These are phyloP conservation scores for Acrocephalus scirpaceus DNA, from an alignment of 2,797 vertebrate genomes.

Conservation along the genomic window DNA sequence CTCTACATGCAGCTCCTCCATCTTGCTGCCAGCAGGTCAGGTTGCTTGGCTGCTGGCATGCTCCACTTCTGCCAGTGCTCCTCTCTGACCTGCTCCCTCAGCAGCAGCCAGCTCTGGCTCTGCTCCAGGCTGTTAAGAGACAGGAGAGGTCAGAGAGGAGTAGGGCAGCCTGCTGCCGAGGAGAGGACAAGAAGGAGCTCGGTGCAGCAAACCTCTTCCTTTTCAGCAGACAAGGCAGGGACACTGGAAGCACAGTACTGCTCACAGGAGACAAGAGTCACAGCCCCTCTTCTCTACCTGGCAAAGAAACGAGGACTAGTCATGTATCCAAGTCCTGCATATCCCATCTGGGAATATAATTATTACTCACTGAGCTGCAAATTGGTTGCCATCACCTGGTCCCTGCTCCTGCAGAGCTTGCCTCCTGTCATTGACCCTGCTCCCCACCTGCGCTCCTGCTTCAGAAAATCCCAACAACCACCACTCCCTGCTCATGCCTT, in stretches of 20 bases:
- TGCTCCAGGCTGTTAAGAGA: neutral
- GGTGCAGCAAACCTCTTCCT: neutral
- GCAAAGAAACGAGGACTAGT: neutral
- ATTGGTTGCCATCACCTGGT: rapidly evolving
- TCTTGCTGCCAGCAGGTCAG: neutral
- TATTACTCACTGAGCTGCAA: neutral
- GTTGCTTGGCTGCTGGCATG: neutral
- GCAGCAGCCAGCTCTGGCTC: neutral
- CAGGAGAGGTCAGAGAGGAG: neutral
- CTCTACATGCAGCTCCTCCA: neutral
- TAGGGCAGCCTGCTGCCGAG: neutral
- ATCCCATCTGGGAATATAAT: neutral
- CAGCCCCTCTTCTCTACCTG: neutral
- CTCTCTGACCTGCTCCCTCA: neutral
- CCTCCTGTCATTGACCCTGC: neutral
- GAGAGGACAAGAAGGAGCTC: neutral
- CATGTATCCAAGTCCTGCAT: rapidly evolving
- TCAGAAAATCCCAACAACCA: neutral
- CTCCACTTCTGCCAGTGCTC: neutral
- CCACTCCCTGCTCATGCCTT: rapidly evolving
- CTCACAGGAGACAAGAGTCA: neutral
- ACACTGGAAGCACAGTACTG: neutral
- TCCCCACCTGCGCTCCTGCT: neutral
- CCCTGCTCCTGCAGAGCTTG: neutral
- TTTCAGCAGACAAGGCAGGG: neutral